Base-by-base conservation (phyloP, 2,888 invertebrate species). In the Bombylius discolor region DNA sequence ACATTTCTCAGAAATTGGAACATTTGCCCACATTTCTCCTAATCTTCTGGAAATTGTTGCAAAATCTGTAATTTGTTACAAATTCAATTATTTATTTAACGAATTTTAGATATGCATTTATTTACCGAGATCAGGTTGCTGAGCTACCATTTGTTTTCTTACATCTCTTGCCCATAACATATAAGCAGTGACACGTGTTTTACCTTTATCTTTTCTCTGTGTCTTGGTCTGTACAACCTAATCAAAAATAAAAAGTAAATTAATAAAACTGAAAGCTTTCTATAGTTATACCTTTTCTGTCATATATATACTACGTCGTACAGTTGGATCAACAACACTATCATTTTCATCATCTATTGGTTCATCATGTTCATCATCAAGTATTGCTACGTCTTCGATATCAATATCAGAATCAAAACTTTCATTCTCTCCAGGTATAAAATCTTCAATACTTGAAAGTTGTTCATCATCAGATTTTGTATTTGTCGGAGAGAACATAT, bases 161-260 rank as follows among this genome's bases (percentile, higher is more conserved):
- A 87, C 81, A 64, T 89, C 89, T 62, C 88, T 86, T 0, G 92
- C 88, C 91, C 92, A 94, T 68, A 93, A 77, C 83, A 90, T 91
- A 72, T 93, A 94, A 0, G 93, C 93, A 1, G 93, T 92, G 60
- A 86, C 85, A 52, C 89, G 79, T 0, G 85, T 81, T 73, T 85
- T 87, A 34, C 87, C 87, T 76, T 87, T 88, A 64, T 87, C 87
- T 65, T 89, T 89, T 42, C 89, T 76, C 63, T 86, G 85, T 1
- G 85, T 80, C 67, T 89, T 89, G 52, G 83, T 81, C 49, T 83
- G 80, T 72, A 53, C 81, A 80, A 58, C 75, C 78, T 60, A 74
- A 75, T 1, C 46, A 51, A 11, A 23, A 23, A 23, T 23, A 2
- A 23, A 23, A 23, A 23, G 23, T 23, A 23, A 23, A 23, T 23